Evolutionary conservation across 2,113 vertebrate species (phyloP), one percentile per base, ranked within the genome.

Genomic region (Tricholaema leucomelas): DNA sequence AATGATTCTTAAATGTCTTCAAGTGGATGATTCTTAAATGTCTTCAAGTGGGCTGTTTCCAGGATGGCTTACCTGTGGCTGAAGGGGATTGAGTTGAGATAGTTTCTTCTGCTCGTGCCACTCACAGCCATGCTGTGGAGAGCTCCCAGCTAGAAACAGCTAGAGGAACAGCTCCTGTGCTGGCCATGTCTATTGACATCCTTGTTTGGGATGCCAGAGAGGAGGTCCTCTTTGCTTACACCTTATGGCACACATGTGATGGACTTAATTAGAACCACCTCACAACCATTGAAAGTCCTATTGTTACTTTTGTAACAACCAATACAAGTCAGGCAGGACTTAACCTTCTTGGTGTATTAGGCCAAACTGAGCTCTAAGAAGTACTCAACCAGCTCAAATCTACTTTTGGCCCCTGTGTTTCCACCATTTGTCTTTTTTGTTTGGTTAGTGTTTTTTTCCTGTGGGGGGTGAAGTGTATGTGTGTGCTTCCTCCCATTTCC

Each of bases 151-250:
- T 83, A 35, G 23, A 30, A 65, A 4, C 25, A 69, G 56, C 44
- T 12, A 4, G 40, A 44, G 42, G 52, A 15, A n/a, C 27, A 81
- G 59, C 24, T 73, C 55, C 33, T 77, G 18, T 63, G 52, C 60
- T 31, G 21, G 24, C 31, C 1, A 0, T 40, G 14, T n/a, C 27
- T 31, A 2, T 46, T 0, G 2, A 60, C 54, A 61, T 21, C 55
- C 31, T 35, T 1, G 0, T 21, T 36, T 75, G 52, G 33, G 24
- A 66, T 50, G 36, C n/a, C 35, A 48, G 18, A 4, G 4, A 19
- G 50, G 12, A 38, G 8, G 3, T 61, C 61, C 24, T 27, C 8
- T 44, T 2, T 19, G 18, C 28, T 63, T 80, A 16, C 4, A 36
- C 33, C 15, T 69, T 46, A 11, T 14, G 24, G 80, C 25, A 48